phyloP scores from a whole-genome alignment of 2,797 vertebrate genomes.

The Hoplostethus atlanticus region DNA sequence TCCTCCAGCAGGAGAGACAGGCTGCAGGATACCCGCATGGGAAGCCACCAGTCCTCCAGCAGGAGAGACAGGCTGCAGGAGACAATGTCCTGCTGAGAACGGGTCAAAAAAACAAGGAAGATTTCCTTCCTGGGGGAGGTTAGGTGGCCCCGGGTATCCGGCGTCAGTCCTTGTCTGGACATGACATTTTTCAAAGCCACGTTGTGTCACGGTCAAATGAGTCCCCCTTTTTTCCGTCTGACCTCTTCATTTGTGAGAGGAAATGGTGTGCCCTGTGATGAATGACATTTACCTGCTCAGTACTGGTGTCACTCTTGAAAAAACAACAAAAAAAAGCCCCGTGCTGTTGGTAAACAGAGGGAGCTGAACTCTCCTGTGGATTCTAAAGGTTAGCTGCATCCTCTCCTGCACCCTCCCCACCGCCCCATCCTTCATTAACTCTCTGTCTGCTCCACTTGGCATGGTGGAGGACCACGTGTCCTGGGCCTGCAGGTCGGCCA shows the following conservation, averaged over 20 bases:
- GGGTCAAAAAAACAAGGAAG: slow-evolving; percentile 17
- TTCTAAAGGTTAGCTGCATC: slow-evolving; percentile 79
- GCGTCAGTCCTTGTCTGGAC: slow-evolving; percentile 44
- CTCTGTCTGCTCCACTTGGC: slow-evolving; percentile 10
- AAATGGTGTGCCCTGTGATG: slow-evolving; percentile 64
- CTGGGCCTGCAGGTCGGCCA: slow-evolving; percentile 27
- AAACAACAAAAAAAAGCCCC: slow-evolving; percentile 32
- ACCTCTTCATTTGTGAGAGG: slow-evolving; percentile 70
- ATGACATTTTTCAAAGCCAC: slow-evolving; percentile 73
- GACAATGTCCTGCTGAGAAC: background rate
- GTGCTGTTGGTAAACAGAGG: slow-evolving; percentile 57
- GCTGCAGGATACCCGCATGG: too few species aligned
- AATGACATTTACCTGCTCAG: slow-evolving; percentile 79
- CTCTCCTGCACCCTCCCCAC: slow-evolving; percentile 43
- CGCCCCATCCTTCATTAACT: slow-evolving; percentile 58
- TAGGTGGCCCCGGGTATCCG: background rate
- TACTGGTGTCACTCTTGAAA: slow-evolving; percentile 54
- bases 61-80: background rate
- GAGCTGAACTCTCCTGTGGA: slow-evolving; percentile 66
- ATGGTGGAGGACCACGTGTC: slow-evolving; percentile 28
- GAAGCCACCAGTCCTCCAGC: background rate
- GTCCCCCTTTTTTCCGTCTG: slow-evolving; percentile 52
- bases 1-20: background rate
- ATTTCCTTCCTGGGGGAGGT: slow-evolving; percentile 15
- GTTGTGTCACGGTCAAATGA: slow-evolving; percentile 54